Base-by-base conservation (phyloP, 1,140 invertebrate genomes). In the Mya arenaria region DNA sequence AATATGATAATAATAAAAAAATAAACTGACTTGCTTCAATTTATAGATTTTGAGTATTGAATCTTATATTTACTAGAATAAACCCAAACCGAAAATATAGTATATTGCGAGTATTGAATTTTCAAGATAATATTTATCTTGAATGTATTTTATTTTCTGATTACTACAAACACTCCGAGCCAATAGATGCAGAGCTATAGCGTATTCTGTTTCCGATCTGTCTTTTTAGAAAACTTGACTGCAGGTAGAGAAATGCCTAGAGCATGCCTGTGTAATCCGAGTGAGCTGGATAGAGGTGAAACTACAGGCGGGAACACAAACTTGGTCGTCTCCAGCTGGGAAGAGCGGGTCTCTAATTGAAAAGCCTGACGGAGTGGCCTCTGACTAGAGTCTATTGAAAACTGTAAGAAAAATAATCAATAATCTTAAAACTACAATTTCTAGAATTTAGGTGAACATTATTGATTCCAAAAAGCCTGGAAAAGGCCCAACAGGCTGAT, bases 381-480 rank as follows among this genome's bases (percentile, higher is more conserved):
- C 25, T 63, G 56, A 48, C 73, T 75, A 75, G 36, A 75, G 73
- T 75, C 58, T 56, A 23, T 25, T 39, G 13, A 28, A 37, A 75
- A 62, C 73, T 75, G 73, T 8, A 74, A 60, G 39, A 37, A 71
- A 30, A 25, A 60, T 37, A 23, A 44, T 41, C 30, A 13, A 48
- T 25, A 36, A 32, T 36, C 4, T 1, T 13, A 66, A 36, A 10
- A 25, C 10, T 17, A 65, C 10, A 37, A 68, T 39, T n/a, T 13
- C 3, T 36, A n/a, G 5, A 36, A 39, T 68, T 68, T 34, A 13
- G 13, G 13, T 10, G 41, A 30, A n/a, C 19, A 15, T 41, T 41
- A 39, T 68, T 41, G 36, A 36, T 13, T 23, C 28, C 30, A 41
- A 23, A 48, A 4, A 52, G 25, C 19, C 15, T 34, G 1, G 25